Base-by-base conservation (phyloP, 2,113 vertebrate species). In the Smithornis capensis region DNA sequence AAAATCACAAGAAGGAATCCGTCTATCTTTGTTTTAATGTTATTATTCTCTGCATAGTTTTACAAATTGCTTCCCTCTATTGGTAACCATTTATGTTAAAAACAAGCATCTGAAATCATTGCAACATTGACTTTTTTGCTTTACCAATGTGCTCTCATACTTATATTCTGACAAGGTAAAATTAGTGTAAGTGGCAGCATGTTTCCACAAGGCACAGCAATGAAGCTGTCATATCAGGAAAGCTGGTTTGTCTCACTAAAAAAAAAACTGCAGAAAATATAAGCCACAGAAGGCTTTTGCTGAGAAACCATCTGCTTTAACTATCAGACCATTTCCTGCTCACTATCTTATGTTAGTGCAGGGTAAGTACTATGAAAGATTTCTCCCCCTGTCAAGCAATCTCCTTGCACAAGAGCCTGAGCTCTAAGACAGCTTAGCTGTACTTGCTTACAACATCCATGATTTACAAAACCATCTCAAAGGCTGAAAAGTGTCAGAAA, bases 201-300 rank as follows among this genome's bases (percentile, higher is more conserved):
- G 29, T 78, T 93, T 94, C 76, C 78, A 89, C 89, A 89, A 83
- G 84, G 19, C 23, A 81, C 87, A 89, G 63, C 53, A 75, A 88
- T 81, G 79, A 95, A 96, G 57, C 87, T 97, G 93, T 96, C 96
- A 94, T 78, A 67, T 81, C 62, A 85, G 75, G 45, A 92, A 91
- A 90, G 71, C 59, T 91, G 63, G 78, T 95, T 94, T 29, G 14
- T 83, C 91, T 90, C 63, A 88, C 78, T 71, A 82, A 91, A 89
- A 96, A 89, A 96, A 79, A 35, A 63, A 29, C 37, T 77, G 63
- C 59, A 81, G n/a, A 78, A 70, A 94, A 94, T 55, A 87, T 81
- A 94, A 95, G 71, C 5, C 70, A 80, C 95, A 94, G 91, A 96
- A 95, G 87, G 89, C 78, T 94, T 94, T 95, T 91, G 37, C 95